phyloP scores from a whole-genome alignment of 2,888 invertebrate genomes.

The Ellobium chinense region DNA sequence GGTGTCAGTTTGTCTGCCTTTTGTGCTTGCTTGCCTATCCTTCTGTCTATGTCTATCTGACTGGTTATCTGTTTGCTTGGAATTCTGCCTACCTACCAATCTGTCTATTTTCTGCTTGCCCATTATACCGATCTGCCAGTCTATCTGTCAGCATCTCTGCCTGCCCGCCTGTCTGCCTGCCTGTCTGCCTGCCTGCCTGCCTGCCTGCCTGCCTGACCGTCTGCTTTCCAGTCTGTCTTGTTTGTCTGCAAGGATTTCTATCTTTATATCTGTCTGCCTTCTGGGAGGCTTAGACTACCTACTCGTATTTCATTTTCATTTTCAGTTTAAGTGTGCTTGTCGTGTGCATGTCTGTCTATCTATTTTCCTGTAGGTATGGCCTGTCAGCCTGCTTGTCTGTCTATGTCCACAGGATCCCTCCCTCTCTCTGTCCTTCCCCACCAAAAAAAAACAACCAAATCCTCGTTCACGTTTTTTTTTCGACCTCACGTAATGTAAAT shows the following conservation, averaged over 20 bases:
- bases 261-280: neutral
- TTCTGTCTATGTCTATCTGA: constrained; percentile 20
- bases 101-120: constrained; percentile 6
- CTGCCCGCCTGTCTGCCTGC: constrained; percentile 5
- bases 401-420: neutral
- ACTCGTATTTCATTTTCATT: too few relatives aligned
- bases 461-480: too few relatives aligned
- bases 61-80: neutral
- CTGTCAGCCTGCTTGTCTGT: constrained; percentile 8
- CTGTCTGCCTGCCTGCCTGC: neutral
- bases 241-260: neutral
- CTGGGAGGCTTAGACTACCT: too few relatives aligned
- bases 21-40: constrained; percentile 7
- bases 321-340: too few relatives aligned
- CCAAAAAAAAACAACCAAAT: too few relatives aligned
- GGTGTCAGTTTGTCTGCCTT: constrained; percentile 22
- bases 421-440: neutral
- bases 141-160: constrained; percentile 19
- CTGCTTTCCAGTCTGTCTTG: neutral
- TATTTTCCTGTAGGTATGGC: neutral
- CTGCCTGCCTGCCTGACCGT: neutral
- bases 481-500: too few relatives aligned
- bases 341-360: neutral
- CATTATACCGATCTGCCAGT: neutral
- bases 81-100: too few relatives aligned